These are phyloP conservation scores for Lethrus apterus DNA, from an alignment of 1,140 invertebrate genomes.

Conservation along the genomic window DNA sequence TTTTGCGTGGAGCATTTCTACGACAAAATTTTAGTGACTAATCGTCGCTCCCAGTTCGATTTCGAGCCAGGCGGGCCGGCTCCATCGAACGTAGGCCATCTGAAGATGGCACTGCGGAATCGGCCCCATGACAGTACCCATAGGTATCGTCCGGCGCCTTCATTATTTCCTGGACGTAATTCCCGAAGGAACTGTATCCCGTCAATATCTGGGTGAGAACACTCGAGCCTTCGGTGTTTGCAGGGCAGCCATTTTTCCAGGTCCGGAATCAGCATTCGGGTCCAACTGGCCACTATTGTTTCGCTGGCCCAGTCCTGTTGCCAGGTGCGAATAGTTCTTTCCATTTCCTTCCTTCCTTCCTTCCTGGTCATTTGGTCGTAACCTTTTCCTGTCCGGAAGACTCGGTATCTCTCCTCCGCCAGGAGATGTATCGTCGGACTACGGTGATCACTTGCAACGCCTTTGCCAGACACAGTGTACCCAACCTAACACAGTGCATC, in stretches of 20 bases:
- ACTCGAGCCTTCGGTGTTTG: conserved; percentile 2
- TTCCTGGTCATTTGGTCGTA: background rate
- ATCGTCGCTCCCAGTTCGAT: background rate
- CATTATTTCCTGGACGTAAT: conserved; percentile 15
- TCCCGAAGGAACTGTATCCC: conserved; percentile 16
- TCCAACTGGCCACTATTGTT: background rate
- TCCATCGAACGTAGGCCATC: conserved; percentile 8
- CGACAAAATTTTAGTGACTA: background rate
- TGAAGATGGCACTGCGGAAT: conserved; percentile 7
- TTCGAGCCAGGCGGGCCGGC: background rate
- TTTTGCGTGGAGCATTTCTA: background rate
- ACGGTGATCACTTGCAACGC: background rate
- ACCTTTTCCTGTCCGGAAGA: background rate
- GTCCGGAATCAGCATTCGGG: conserved; percentile 7
- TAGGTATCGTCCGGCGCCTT: conserved; percentile 10
- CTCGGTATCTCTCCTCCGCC: background rate
- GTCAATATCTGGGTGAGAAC: conserved; percentile 13
- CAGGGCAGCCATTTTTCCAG: conserved; percentile 11
- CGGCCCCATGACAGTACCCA: conserved; percentile 7
- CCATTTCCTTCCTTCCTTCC: background rate
- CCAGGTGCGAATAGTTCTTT: background rate
- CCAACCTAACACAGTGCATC: no score
- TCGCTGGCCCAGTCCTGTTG: background rate
- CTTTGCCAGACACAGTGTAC: no score
- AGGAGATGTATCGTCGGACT: background rate